Base-by-base conservation (phyloP, 2,888 invertebrate genomes). In the Norana najaformis region DNA sequence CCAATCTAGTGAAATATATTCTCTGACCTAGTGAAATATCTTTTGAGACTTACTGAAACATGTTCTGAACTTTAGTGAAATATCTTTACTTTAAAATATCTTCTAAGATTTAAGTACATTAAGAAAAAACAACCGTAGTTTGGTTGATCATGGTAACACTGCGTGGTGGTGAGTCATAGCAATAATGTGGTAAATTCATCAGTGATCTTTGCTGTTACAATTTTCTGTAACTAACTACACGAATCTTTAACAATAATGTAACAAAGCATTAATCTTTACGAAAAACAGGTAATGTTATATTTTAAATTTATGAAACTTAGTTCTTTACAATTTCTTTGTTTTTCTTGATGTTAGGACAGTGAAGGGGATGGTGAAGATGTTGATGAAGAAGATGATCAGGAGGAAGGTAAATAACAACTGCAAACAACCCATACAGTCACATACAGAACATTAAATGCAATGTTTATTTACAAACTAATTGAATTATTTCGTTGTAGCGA, bases 281-380 rank as follows among this genome's bases (percentile, higher is more conserved):
- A 18, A 41, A 47, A 20, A 23, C 47, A 23, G n/a, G 47, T 47
- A 47, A 47, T 16, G 47, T 47, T 23, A 47, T 47, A 47, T 47
- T 23, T 23, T 47, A 47, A 47, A 47, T 23, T 16, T 47, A 47
- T 47, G 20, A 47, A 23, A 47, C 47, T 23, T 23, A 47, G 2
- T 34, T 85, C 0, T 35, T 85, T 37, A 85, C 16, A 36, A 4
- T 36, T 20, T 37, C 23, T 13, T 37, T 85, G 36, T 85, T 37
- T 11, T 85, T 36, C 35, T 85, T 13, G 14, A 23, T 85, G 20
- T 85, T 36, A 85, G 85, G 85, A 85, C 85, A 85, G 85, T 93
- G 93, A 93, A 18, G 93, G 92, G 37, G 92, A 92, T 18, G 88
- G 30, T 34, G 88, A 91, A 92, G 97, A 97, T 93, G 97, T 97